These are phyloP conservation scores for Pachyrhynchus sulphureomaculatus DNA, from an alignment of 1,140 invertebrate species.

Conservation along the genomic window DNA sequence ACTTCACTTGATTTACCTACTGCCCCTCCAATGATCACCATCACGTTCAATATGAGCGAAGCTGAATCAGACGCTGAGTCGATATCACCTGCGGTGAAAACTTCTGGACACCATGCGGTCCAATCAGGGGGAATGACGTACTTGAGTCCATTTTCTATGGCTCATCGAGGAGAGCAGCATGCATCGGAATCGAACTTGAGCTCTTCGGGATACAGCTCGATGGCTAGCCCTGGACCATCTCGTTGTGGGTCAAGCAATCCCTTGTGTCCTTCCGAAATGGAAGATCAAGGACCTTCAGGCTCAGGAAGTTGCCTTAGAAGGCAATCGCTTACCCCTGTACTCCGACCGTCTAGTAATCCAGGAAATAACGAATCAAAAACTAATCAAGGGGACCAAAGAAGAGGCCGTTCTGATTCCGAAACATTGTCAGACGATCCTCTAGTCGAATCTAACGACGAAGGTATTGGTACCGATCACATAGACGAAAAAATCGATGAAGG, in stretches of 20 bases:
- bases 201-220: slow-evolving; percentile 79
- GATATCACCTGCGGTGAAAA: slow-evolving; percentile 57
- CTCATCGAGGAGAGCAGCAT: slow-evolving; percentile 65
- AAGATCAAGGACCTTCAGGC: slow-evolving; percentile 61
- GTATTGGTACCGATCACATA: slow-evolving; percentile 65
- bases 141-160: slow-evolving; percentile 73
- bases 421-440: slow-evolving; percentile 67
- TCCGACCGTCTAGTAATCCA: slow-evolving; percentile 56
- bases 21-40: slow-evolving; percentile 70
- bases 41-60: slow-evolving; percentile 72
- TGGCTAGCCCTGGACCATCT: slow-evolving; percentile 76
- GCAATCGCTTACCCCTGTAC: slow-evolving; percentile 53
- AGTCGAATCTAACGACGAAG: slow-evolving; percentile 70
- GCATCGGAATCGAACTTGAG: slow-evolving; percentile 79
- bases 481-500: slow-evolving; percentile 67
- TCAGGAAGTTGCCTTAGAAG: slow-evolving; percentile 50
- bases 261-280: slow-evolving; percentile 68
- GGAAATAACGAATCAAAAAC: slow-evolving; percentile 44
- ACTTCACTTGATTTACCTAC: slow-evolving; percentile 65
- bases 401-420: slow-evolving; percentile 65
- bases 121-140: slow-evolving; percentile 66
- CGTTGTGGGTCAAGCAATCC: slow-evolving; percentile 76
- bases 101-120: slow-evolving; percentile 37
- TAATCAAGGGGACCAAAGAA: slow-evolving; percentile 50
- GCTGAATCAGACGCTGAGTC: slow-evolving; percentile 70